phyloP scores from a whole-genome alignment of 1,140 invertebrate genomes.

The Penaeus vannamei region DNA sequence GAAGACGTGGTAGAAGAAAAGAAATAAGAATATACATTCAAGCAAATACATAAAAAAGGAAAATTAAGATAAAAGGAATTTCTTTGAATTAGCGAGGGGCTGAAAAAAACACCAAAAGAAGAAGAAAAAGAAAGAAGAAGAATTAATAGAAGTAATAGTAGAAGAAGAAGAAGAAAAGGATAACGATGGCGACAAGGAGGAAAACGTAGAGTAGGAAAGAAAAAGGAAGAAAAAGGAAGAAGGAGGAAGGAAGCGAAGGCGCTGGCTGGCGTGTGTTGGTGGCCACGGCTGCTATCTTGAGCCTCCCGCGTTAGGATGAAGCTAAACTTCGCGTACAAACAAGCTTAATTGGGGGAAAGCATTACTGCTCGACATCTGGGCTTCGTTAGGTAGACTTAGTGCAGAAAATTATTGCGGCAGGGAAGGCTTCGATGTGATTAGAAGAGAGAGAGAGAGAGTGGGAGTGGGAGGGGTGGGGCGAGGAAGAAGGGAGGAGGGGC shows the following conservation, averaged over 20 bases:
- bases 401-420: slow-evolving; percentile 49
- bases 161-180: too few species aligned
- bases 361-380: slow-evolving; percentile 50
- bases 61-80: too few species aligned
- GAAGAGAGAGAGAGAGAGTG: slow-evolving; percentile 18
- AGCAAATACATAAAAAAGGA: too few species aligned
- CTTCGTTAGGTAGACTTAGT: slow-evolving; percentile 46
- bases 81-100: background rate
- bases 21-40: too few species aligned
- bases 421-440: slow-evolving; percentile 30
- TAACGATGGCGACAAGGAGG: too few species aligned
- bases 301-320: slow-evolving; percentile 18
- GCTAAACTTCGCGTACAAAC: slow-evolving; percentile 39
- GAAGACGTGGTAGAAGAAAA: too few species aligned
- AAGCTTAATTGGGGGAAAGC: slow-evolving; percentile 45
- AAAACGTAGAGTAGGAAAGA: too few species aligned
- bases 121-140: background rate
- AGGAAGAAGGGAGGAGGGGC: background rate
- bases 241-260: too few species aligned
- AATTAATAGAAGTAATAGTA: background rate
- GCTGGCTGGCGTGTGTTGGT: background rate
- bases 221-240: too few species aligned
- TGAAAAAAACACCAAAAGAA: background rate
- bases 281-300: background rate
- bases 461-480: background rate